A percentile compares a stretch with the other conserved stretches of the same genome.
These are phyloP conservation scores for Lepidothrix coronata DNA, from an alignment of 2,113 vertebrate species.

Conservation along the genomic window DNA sequence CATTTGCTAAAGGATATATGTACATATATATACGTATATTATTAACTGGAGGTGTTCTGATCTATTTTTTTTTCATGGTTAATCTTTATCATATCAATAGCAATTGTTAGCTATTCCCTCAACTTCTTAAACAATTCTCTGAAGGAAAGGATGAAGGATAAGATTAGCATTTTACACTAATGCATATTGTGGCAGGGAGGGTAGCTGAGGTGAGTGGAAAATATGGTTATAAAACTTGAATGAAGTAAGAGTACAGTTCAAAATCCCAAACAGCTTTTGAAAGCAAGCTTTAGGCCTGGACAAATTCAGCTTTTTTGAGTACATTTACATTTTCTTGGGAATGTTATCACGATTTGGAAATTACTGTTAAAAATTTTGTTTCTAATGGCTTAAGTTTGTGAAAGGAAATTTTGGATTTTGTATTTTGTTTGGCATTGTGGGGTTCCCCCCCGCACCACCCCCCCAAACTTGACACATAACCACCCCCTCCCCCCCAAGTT, in stretches of 20 bases:
- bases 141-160: neutral
- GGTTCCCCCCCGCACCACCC: fast-evolving
- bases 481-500: fast-evolving
- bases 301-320: neutral
- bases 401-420: neutral
- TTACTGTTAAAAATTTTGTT: neutral
- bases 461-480: too few species aligned
- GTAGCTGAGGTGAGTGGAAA: neutral
- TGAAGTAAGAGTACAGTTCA: neutral
- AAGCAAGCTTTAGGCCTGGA: neutral
- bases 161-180: neutral
- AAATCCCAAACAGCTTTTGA: neutral
- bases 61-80: neutral
- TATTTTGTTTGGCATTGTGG: neutral
- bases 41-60: neutral
- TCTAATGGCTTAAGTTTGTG: neutral
- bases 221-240: neutral
- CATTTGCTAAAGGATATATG: neutral
- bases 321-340: neutral
- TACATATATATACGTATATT: neutral
- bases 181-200: neutral
- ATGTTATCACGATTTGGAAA: neutral
- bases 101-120: neutral
- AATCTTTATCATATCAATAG: neutral
- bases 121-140: neutral